phyloP scores from a whole-genome alignment of 2,113 vertebrate genomes.

The Bungarus multicinctus region DNA sequence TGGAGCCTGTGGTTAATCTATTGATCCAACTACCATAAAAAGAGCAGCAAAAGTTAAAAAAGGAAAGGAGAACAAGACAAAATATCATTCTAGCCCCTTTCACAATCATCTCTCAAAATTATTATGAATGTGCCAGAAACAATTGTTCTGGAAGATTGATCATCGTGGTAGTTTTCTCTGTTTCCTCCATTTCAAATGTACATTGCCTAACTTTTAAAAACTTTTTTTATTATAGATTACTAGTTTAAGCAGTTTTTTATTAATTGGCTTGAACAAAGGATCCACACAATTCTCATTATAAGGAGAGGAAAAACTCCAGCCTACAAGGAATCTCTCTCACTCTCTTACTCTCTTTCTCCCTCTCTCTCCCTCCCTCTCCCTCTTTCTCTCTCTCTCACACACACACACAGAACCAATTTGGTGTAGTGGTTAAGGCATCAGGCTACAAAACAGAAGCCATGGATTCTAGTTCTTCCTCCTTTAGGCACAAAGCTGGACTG shows the following conservation, averaged over 20 bases:
- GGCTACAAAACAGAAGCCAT: too few relatives aligned
- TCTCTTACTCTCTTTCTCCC: too few relatives aligned
- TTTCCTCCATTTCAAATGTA: background rate
- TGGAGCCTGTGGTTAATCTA: conserved; percentile 18
- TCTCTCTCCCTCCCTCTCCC: too few relatives aligned
- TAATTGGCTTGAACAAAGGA: background rate
- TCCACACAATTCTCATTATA: background rate
- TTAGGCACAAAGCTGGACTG: too few relatives aligned
- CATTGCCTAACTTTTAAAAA: background rate
- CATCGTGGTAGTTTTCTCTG: background rate
- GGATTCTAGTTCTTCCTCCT: too few relatives aligned
- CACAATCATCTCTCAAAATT: background rate
- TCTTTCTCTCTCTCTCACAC: too few relatives aligned
- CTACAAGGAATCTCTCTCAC: background rate
- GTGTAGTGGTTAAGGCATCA: background rate
- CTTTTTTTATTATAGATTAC: background rate
- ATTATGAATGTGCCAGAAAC: background rate
- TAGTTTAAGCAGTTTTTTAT: background rate
- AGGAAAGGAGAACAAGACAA: conserved; percentile 13
- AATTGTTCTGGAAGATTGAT: background rate
- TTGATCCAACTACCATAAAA: background rate
- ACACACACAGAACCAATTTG: background rate
- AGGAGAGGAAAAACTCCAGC: background rate
- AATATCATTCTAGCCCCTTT: background rate
- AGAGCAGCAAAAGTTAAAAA: conserved; percentile 3